Evolutionary conservation across 2,888 invertebrate species (phyloP).

Genomic region (Himalopsyche tibetana): DNA sequence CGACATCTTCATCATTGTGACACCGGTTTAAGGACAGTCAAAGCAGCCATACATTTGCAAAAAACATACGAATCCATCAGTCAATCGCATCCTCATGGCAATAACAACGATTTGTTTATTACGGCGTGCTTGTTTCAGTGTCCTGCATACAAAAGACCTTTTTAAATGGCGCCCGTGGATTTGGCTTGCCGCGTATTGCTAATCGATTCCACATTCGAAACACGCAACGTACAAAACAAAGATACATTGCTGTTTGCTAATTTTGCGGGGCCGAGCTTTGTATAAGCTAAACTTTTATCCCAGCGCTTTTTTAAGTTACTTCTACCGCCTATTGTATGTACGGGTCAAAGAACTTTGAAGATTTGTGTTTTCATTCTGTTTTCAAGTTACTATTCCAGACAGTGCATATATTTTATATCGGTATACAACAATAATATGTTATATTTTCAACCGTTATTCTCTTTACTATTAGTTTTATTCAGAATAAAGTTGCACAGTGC

Average conservation of each 20-base stretch:
- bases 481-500: too few relatives aligned
- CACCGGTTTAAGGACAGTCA: not conserved
- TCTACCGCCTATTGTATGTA: not conserved
- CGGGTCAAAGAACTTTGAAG: not conserved
- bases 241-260: constrained; percentile 60
- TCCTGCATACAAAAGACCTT: constrained; percentile 53
- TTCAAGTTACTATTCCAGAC: too few relatives aligned
- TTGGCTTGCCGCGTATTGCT: constrained; percentile 44
- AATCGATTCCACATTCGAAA: constrained; percentile 54
- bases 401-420: too few relatives aligned
- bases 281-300: constrained; percentile 19
- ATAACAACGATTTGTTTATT: constrained; percentile 20
- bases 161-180: constrained; percentile 50
- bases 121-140: constrained; percentile 44
- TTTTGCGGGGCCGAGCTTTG: constrained; percentile 39
- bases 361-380: not conserved
- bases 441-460: too few relatives aligned
- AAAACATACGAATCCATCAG: not conserved
- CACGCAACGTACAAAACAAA: constrained; percentile 60
- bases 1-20: constrained; percentile 6
- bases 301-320: not conserved
- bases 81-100: constrained; percentile 10
- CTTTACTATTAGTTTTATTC: too few relatives aligned
- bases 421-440: too few relatives aligned
- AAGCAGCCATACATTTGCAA: not conserved